These are phyloP conservation scores for Philotrypesis tridentata DNA, from an alignment of 1,140 invertebrate genomes.

Conservation along the genomic window DNA sequence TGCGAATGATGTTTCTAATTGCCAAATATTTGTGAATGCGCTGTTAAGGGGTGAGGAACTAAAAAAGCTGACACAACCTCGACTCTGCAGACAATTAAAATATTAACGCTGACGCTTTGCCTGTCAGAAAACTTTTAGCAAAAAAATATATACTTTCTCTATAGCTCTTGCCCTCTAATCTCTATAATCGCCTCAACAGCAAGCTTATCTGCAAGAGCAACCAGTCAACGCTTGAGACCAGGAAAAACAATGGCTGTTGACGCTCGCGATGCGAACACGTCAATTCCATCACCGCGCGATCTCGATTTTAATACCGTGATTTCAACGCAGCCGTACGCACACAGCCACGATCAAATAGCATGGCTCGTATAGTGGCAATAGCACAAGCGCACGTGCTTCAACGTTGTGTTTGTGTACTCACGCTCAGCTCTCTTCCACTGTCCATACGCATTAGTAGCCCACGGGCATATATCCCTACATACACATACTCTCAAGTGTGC, in stretches of 20 bases:
- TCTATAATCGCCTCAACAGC: neutral
- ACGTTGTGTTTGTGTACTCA: neutral
- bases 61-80: no score
- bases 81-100: no score
- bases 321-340: neutral
- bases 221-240: neutral
- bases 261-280: neutral
- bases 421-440: no score
- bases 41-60: no score
- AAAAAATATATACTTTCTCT: no score
- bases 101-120: no score
- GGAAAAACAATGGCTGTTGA: neutral
- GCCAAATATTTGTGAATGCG: no score
- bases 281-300: neutral
- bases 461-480: neutral
- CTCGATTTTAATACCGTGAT: no score
- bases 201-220: neutral
- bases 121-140: no score
- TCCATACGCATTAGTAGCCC: neutral
- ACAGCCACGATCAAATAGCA: no score
- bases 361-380: neutral
- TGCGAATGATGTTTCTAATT: no score
- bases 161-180: no score
- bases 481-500: neutral
- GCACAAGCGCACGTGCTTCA: neutral